phyloP scores from a whole-genome alignment of 2,888 invertebrate genomes.

The Bedellia somnulentella region DNA sequence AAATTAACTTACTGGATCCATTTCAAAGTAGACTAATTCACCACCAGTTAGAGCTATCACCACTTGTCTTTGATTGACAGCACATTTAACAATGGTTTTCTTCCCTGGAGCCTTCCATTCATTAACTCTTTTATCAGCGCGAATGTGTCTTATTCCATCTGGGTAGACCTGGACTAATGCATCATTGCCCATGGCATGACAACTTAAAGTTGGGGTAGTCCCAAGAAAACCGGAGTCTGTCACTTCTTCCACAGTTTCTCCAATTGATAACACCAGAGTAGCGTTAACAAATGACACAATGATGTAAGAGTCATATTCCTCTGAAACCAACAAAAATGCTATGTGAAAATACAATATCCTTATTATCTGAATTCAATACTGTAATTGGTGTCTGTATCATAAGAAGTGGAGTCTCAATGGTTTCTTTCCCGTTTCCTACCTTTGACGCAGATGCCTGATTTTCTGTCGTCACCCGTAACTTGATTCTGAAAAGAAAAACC shows the following conservation, averaged over 20 bases:
- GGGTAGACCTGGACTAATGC: conserved; percentile 98
- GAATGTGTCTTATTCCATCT: conserved; percentile 97
- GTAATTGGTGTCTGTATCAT: too few relatives aligned
- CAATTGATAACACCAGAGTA: conserved; percentile 97
- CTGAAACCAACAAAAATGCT: conserved; percentile 78
- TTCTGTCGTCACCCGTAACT: conserved; percentile 44
- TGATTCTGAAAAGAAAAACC: conserved; percentile 83
- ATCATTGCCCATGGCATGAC: conserved; percentile 96
- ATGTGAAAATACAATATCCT: too few relatives aligned
- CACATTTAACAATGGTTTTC: conserved; percentile 95
- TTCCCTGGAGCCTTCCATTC: conserved; percentile 99
- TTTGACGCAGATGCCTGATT: too few relatives aligned
- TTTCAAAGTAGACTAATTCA: conserved; percentile 98
- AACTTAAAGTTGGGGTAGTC: conserved; percentile 97
- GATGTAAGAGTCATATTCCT: conserved; percentile 98
- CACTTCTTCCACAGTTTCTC: conserved; percentile 99
- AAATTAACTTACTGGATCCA: conserved; percentile 85
- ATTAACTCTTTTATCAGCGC: conserved; percentile 96
- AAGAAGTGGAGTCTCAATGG: too few relatives aligned
- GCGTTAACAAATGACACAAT: conserved; percentile 98
- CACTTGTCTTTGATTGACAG: conserved; percentile 97
- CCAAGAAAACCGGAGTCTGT: conserved; percentile 99
- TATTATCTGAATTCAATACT: too few relatives aligned
- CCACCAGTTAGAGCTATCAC: conserved; percentile 97
- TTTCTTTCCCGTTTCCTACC: too few relatives aligned